phyloP scores from a whole-genome alignment of 2,888 invertebrate species.

The Hermodice carunculata region DNA sequence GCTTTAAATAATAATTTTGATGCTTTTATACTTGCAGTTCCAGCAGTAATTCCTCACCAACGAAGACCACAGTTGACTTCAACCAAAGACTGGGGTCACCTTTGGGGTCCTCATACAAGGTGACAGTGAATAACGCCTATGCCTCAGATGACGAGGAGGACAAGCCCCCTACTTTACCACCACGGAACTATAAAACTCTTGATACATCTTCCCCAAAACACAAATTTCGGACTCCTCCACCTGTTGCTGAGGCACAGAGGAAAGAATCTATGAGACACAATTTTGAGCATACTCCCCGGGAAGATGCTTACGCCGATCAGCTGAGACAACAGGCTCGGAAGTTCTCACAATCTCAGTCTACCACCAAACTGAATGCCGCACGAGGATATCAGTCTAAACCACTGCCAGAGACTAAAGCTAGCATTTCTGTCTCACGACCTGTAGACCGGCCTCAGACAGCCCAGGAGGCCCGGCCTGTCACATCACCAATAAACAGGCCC shows the following conservation, averaged over 20 bases:
- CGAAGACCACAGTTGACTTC: constrained; percentile 5
- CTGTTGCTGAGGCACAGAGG: not conserved
- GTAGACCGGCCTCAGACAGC: constrained; percentile 27
- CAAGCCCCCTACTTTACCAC: constrained; percentile 28
- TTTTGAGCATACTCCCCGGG: constrained; percentile 26
- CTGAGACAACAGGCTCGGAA: constrained; percentile 23
- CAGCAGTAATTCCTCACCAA: constrained; percentile 3
- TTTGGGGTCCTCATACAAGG: constrained; percentile 18
- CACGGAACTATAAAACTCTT: constrained; percentile 27
- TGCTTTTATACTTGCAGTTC: constrained; percentile 14
- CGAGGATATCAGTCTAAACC: constrained; percentile 19
- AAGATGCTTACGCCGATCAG: constrained; percentile 33
- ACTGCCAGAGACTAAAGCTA: constrained; percentile 16
- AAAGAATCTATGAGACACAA: not conserved
- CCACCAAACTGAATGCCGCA: not conserved
- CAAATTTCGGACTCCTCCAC: constrained; percentile 10
- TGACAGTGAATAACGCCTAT: constrained; percentile 19
- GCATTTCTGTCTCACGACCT: constrained; percentile 27
- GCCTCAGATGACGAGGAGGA: constrained; percentile 11
- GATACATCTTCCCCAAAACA: not conserved
- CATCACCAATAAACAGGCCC: not conserved
- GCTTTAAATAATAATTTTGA: too few species aligned
- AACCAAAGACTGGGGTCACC: not conserved
- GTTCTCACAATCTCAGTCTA: constrained; percentile 22
- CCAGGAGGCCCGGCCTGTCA: constrained; percentile 20